Percentiles rank a stretch among this genome's conserved stretches.
Conservation (phyloP, 1,140 invertebrate genomes). For the Macrostomum lignano region DNA sequence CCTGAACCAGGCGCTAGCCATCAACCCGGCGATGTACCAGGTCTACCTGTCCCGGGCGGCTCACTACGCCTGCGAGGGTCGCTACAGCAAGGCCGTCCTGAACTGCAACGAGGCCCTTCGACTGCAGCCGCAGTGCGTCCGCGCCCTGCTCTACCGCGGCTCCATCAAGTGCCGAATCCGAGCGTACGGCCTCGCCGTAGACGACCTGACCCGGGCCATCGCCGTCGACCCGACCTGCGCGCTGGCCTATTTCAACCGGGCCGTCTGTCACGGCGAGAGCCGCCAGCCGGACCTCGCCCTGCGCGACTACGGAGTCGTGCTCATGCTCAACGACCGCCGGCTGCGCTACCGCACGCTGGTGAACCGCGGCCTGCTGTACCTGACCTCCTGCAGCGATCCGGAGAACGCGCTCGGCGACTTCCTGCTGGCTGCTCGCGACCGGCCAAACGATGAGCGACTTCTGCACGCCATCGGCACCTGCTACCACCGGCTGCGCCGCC, state of each 20-base stretch:
- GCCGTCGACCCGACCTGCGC: conserved; percentile 19
- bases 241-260: conserved; percentile 25
- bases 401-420: conserved; percentile 24
- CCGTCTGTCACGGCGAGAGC: conserved; percentile 23
- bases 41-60: conserved; percentile 23
- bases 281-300: conserved; percentile 10
- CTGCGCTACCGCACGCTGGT: conserved; percentile 18
- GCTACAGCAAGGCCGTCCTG: conserved; percentile 23
- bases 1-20: conserved; percentile 22
- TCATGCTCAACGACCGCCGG: conserved; percentile 16
- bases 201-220: conserved; percentile 20
- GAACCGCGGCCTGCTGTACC: conserved; percentile 23
- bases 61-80: conserved; percentile 17
- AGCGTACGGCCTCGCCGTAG: conserved; percentile 22
- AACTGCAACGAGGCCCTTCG: conserved; percentile 28
- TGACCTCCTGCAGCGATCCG: conserved; percentile 15
- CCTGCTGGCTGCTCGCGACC: conserved; percentile 16
- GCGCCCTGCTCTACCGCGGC: conserved; percentile 24
- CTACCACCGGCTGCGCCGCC: conserved; percentile 19
- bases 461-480: conserved; percentile 23
- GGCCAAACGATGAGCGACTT: conserved; percentile 15
- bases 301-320: conserved; percentile 24
- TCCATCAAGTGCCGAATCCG: conserved; percentile 24
- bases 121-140: conserved; percentile 21
- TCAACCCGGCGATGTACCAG: conserved; percentile 24